Base-by-base conservation (phyloP, 2,113 vertebrate genomes). In the Aphyosemion australe region DNA sequence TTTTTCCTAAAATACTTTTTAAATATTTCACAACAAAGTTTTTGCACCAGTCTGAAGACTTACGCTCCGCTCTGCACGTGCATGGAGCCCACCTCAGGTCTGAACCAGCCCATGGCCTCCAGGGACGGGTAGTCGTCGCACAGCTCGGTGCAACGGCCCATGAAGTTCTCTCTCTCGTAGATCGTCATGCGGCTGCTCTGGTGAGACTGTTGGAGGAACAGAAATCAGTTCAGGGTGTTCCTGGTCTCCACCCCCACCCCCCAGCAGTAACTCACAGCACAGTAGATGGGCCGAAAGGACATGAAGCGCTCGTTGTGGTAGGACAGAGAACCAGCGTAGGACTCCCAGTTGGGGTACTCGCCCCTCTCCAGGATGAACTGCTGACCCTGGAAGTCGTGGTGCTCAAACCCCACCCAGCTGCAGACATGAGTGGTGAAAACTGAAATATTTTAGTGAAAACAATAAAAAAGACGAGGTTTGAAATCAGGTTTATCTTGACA, bases 361-460 rank as follows among this genome's bases (percentile, higher is more conserved):
- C 95, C 96, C 0, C 92, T 92, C 87, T 98, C 96, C 89, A 97
- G 91, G 76, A 96, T 90, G 0, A 95, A 95, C 91, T 96, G 95
- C 91, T 97, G 96, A 8, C 95, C 96, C 81, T 96, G 95, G 92
- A 95, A 97, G 85, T 93, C 94, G 0, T 93, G 91, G 34, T 96
- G 95, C 89, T 97, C 95, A 20, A 93, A 96, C 67, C 94, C 95
- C 39, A 94, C 94, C 95, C 95, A 97, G 62, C 87, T 79, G 49
- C 13, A 48, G 19, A 49, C 46, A 60, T 1, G 19, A 46, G 39
- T 1, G 42, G 42, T 31, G 26, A 46, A 50, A 19, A 13, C n/a
- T 65, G n/a, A 45, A 19, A 10, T 19, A 48, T 71, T 41, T 51
- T 21, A 51, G 49, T 8, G 3, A 20, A 39, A 34, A 42, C 0